Evolutionary conservation across 2,888 invertebrate species (phyloP).

Genomic region (Caenorhabditis becei): DNA sequence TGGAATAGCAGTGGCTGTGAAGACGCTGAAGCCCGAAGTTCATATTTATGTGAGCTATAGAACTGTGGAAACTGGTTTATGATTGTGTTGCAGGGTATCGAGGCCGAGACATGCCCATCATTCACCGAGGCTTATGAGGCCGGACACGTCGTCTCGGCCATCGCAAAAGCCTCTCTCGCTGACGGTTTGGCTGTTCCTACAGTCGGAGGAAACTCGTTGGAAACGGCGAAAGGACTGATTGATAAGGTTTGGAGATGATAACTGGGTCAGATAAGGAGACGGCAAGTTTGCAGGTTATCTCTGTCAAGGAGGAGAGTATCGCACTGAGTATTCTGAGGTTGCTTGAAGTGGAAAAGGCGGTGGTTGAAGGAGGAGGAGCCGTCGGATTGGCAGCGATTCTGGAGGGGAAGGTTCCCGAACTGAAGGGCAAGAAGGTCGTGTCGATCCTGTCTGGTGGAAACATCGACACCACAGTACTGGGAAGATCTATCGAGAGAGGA

Average conservation of each 20-base stretch:
- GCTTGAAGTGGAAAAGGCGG: slow-evolving; percentile 85
- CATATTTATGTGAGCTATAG: slow-evolving; percentile 89
- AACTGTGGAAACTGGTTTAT: background rate
- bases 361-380: slow-evolving; percentile 94
- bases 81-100: slow-evolving; percentile 87
- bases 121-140: slow-evolving; percentile 88
- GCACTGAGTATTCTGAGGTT: slow-evolving; percentile 84
- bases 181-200: slow-evolving; percentile 92
- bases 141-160: slow-evolving; percentile 87
- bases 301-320: slow-evolving; percentile 83
- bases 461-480: slow-evolving; percentile 84
- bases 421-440: slow-evolving; percentile 86
- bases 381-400: slow-evolving; percentile 90
- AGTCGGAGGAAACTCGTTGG: slow-evolving; percentile 91
- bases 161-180: slow-evolving; percentile 88
- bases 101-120: slow-evolving; percentile 93
- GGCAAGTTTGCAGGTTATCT: slow-evolving; percentile 68
- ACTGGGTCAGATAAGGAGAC: slow-evolving; percentile 14
- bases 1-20: slow-evolving; percentile 92
- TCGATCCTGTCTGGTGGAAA: slow-evolving; percentile 84
- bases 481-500: slow-evolving; percentile 82
- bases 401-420: slow-evolving; percentile 89
- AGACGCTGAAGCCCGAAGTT: slow-evolving; percentile 89
- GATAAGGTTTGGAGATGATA: slow-evolving; percentile 83
- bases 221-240: slow-evolving; percentile 87